Evolutionary conservation across 2,888 invertebrate species (phyloP).

Genomic region (Dolichomitus sp.): DNA sequence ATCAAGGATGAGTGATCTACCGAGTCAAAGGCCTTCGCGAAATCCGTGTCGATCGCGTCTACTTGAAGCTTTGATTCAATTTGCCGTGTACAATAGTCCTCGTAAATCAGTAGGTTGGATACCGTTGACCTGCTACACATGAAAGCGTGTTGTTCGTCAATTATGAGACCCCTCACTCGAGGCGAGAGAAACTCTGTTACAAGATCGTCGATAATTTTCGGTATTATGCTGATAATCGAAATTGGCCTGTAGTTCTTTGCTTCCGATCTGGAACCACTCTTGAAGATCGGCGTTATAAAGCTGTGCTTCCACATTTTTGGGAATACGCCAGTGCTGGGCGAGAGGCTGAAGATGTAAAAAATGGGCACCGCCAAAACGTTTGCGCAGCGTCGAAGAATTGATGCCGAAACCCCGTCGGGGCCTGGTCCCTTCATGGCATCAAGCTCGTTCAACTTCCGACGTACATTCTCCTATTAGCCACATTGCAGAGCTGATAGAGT

Average conservation of each 20-base stretch:
- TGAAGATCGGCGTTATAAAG: neutral
- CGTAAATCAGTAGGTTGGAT: constrained; percentile 51
- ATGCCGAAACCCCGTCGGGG: neutral
- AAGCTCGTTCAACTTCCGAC: no score
- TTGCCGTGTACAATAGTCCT: constrained; percentile 20
- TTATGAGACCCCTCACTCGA: constrained; percentile 13
- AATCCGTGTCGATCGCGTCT: constrained; percentile 56
- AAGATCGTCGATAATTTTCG: constrained; percentile 50
- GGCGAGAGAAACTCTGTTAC: neutral
- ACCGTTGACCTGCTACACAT: constrained; percentile 43
- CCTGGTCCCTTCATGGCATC: no score
- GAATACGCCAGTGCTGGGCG: neutral
- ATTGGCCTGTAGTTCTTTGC: constrained; percentile 29
- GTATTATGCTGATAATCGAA: constrained; percentile 33
- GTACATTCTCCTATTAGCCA: no score
- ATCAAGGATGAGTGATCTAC: no score
- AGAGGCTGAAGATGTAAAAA: neutral
- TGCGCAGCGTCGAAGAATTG: neutral
- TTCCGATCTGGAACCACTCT: neutral
- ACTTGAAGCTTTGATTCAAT: constrained; percentile 38
- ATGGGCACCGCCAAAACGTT: neutral
- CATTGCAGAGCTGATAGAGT: no score
- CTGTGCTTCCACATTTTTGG: neutral
- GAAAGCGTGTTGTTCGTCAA: constrained; percentile 56
- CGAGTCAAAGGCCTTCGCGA: constrained; percentile 55